These are phyloP conservation scores for Mormyrus hasselquistii DNA, from an alignment of 2,797 vertebrate species.

Conservation along the genomic window DNA sequence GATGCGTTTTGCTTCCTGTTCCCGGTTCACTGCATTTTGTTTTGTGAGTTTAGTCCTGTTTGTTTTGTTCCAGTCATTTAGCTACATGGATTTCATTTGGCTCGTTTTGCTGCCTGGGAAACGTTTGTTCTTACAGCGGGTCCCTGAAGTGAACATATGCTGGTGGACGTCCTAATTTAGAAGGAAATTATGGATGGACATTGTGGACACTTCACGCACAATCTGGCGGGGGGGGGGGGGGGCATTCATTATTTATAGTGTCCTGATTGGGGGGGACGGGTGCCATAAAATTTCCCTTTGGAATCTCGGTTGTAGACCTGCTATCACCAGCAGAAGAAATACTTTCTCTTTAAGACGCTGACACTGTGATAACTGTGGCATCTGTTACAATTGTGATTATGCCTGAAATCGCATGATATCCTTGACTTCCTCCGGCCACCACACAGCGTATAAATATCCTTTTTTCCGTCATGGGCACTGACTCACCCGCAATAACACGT, in stretches of 20 bases:
- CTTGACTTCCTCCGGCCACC: neutral
- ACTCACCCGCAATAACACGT: slow-evolving; percentile 1
- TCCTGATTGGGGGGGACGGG: neutral
- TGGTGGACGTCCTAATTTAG: neutral
- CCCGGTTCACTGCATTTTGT: neutral
- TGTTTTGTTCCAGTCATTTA: slow-evolving; percentile 4
- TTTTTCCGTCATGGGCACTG: neutral
- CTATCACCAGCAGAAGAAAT: neutral
- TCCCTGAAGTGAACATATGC: neutral
- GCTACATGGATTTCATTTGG: neutral
- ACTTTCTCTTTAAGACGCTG: neutral
- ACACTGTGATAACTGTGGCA: neutral
- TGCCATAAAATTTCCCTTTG: neutral
- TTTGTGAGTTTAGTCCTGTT: neutral
- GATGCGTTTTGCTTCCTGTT: neutral
- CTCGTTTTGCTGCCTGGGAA: neutral
- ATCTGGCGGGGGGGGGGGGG: neutral
- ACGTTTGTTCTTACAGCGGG: neutral
- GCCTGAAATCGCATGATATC: neutral
- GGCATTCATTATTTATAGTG: neutral
- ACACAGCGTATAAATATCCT: slow-evolving; percentile 8
- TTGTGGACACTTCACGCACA: neutral
- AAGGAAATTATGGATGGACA: neutral
- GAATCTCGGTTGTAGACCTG: neutral
- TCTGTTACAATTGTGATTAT: neutral